Percentiles rank a stretch among this genome's conserved stretches.
Conservation (phyloP, 2,888 invertebrate species). For the Cephonodes hylas region DNA sequence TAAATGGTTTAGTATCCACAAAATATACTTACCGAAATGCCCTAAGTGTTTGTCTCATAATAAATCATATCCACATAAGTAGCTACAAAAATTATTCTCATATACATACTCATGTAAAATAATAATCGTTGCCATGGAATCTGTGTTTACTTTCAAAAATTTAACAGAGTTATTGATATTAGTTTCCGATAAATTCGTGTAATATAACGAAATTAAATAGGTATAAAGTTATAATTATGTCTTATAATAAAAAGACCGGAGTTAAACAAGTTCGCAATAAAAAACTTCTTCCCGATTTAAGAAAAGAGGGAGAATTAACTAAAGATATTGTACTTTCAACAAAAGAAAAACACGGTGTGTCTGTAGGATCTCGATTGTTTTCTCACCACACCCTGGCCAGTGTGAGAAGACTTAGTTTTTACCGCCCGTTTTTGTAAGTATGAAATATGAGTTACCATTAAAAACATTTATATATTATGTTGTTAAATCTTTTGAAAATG, state of each 20-base stretch:
- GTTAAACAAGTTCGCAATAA: constrained; percentile 69
- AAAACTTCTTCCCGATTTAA: constrained; percentile 65
- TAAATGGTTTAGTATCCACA: too few relatives aligned
- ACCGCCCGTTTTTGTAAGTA: constrained; percentile 69
- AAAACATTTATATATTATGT: too few relatives aligned
- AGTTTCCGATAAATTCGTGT: background rate
- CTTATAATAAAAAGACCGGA: constrained; percentile 38
- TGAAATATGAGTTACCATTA: background rate
- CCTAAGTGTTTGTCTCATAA: too few relatives aligned
- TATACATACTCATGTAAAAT: too few relatives aligned
- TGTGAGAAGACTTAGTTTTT: constrained; percentile 71
- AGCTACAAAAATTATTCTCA: too few relatives aligned
- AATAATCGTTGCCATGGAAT: constrained; percentile 3
- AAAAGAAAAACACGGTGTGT: constrained; percentile 60
- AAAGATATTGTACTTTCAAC: constrained; percentile 65
- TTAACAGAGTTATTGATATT: background rate
- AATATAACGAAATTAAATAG: background rate
- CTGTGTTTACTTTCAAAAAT: background rate
- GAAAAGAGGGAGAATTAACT: constrained; percentile 63
- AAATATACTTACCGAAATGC: too few relatives aligned
- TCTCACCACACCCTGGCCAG: constrained; percentile 83
- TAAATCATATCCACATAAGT: too few relatives aligned
- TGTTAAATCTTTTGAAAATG: too few relatives aligned
- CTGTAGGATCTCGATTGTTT: constrained; percentile 76
- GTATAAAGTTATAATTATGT: background rate